These are phyloP conservation scores for Trigoniulus corallinus DNA, from an alignment of 1,140 invertebrate genomes.

Conservation along the genomic window DNA sequence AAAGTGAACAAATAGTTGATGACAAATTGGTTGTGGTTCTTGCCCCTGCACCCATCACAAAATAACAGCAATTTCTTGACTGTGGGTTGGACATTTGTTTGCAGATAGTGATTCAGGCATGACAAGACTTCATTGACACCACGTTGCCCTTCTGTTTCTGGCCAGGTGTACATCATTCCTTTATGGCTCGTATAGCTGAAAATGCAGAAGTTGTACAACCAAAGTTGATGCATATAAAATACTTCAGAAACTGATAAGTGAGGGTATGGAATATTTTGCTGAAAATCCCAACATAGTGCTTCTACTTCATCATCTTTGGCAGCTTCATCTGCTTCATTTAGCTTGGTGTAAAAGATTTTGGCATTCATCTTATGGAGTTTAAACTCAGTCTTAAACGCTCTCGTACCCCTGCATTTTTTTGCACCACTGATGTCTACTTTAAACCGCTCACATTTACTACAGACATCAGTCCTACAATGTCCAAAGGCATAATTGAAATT, in stretches of 20 bases:
- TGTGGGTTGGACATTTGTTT: neutral
- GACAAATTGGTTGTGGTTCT: neutral
- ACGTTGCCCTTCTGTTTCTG: neutral
- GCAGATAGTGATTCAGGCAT: neutral
- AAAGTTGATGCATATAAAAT: neutral
- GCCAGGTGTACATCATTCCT: neutral
- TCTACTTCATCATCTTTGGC: neutral
- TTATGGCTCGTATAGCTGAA: neutral
- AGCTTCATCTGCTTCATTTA: neutral
- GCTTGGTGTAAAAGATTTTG: neutral
- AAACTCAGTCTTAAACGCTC: neutral
- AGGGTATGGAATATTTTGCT: neutral
- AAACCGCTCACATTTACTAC: neutral
- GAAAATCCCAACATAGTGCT: constrained; percentile 2
- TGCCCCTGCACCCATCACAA: neutral
- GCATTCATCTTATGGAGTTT: neutral
- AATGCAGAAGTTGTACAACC: constrained; percentile 1
- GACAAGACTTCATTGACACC: neutral
- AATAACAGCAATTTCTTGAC: neutral
- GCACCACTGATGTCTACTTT: neutral
- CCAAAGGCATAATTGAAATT: too few species aligned
- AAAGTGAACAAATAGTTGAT: neutral
- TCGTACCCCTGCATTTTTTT: neutral
- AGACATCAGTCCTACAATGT: too few species aligned
- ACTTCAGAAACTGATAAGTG: neutral